phyloP scores from a whole-genome alignment of 1,140 invertebrate species.

The Sitobion miscanthi region DNA sequence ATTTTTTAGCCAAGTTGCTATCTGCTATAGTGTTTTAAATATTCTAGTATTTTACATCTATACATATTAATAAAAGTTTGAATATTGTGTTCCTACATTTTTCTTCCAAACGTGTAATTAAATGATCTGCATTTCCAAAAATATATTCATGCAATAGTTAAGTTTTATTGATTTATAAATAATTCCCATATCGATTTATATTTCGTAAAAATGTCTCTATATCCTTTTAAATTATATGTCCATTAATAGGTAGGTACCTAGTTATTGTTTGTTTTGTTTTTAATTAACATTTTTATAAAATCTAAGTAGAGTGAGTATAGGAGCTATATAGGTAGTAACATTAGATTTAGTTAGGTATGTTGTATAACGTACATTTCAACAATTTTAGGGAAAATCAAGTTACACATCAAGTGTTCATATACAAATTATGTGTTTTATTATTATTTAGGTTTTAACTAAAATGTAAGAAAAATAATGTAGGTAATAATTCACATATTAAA shows the following conservation, averaged over 20 bases:
- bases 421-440: not conserved
- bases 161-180: no score
- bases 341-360: no score
- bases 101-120: not conserved
- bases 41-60: not conserved
- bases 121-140: no score
- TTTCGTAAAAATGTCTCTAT: no score
- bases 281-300: no score
- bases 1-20: not conserved
- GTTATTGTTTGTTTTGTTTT: no score
- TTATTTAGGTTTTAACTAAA: not conserved
- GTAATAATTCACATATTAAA: not conserved
- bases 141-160: no score
- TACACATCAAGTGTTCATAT: not conserved
- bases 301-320: no score
- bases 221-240: no score
- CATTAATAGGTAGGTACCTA: no score
- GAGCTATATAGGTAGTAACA: no score
- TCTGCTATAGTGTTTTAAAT: not conserved
- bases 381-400: not conserved
- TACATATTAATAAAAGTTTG: not conserved
- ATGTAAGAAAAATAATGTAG: not conserved
- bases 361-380: not conserved
- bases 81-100: not conserved
- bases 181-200: no score